Conservation (phyloP, 2,888 invertebrate species). For the Platerodrilus igneus region DNA sequence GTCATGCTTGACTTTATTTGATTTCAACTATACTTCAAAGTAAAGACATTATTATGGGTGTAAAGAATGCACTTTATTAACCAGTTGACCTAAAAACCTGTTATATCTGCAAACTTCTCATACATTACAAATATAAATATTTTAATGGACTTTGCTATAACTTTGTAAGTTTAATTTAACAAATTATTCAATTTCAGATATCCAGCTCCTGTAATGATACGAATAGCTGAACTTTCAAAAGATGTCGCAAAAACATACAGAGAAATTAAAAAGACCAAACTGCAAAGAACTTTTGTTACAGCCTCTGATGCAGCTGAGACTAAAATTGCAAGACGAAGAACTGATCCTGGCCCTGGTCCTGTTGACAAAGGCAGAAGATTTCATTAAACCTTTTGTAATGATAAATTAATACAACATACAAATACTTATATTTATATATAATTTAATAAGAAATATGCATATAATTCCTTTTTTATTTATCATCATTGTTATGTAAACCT, state of each 20-base stretch:
- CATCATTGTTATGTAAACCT: slow-evolving; percentile 60
- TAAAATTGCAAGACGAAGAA: slow-evolving; percentile 31
- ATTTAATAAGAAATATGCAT: slow-evolving; percentile 4
- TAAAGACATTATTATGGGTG: too few species aligned
- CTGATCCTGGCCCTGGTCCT: slow-evolving; percentile 5
- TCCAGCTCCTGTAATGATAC: slow-evolving; percentile 74
- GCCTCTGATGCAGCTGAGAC: slow-evolving; percentile 61
- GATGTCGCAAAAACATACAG: slow-evolving; percentile 71
- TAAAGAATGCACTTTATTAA: too few species aligned
- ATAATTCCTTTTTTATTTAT: slow-evolving; percentile 23
- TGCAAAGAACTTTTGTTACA: slow-evolving; percentile 63
- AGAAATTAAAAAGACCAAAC: slow-evolving; percentile 52
- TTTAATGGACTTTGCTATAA: too few species aligned
- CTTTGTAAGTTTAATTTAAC: not conserved
- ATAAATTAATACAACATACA: slow-evolving; percentile 1
- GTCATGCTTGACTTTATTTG: too few species aligned
- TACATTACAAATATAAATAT: too few species aligned
- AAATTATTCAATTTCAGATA: slow-evolving; percentile 57
- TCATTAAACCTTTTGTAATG: not conserved
- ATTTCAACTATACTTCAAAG: too few species aligned
- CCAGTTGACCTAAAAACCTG: too few species aligned
- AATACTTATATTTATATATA: not conserved
- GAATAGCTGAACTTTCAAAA: slow-evolving; percentile 67
- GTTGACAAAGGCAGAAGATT: not conserved
- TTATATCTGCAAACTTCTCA: too few species aligned